These are phyloP conservation scores for Phalangium opilio DNA, from an alignment of 2,888 invertebrate genomes.

Conservation along the genomic window DNA sequence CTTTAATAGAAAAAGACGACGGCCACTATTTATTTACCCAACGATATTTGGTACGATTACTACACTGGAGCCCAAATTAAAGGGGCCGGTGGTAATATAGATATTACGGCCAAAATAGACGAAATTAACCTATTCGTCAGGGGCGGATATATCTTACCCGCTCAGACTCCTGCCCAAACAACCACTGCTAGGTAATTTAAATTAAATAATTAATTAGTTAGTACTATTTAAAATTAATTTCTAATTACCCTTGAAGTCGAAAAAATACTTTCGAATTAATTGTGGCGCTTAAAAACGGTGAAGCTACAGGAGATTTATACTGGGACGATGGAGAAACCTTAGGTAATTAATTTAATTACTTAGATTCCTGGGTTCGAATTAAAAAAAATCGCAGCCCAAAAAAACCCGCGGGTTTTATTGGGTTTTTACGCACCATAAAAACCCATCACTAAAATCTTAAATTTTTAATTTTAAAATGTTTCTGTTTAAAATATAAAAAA, in stretches of 20 bases:
- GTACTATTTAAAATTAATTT: too few species aligned
- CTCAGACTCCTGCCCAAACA: conserved; percentile 46
- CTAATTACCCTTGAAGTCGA: conserved; percentile 13
- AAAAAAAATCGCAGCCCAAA: too few species aligned
- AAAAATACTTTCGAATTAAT: conserved; percentile 25
- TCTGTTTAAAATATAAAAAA: too few species aligned
- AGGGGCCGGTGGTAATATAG: conserved; percentile 5
- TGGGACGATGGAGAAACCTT: conserved; percentile 26
- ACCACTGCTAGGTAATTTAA: conserved; percentile 35
- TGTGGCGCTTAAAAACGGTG: conserved; percentile 21
- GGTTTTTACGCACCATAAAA: too few species aligned
- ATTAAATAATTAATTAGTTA: neutral
- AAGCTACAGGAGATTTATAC: conserved; percentile 23
- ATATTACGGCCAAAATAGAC: conserved; percentile 44
- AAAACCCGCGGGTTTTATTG: too few species aligned
- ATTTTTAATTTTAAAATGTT: too few species aligned
- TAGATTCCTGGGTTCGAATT: too few species aligned
- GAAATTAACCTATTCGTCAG: conserved; percentile 48
- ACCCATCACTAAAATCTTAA: too few species aligned
- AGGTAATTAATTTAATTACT: conserved; percentile 12
- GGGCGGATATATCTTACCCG: conserved; percentile 54
- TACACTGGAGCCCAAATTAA: conserved; percentile 16
- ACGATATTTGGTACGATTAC: conserved; percentile 47
- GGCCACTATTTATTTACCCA: conserved; percentile 43
- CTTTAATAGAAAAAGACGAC: too few species aligned